Conservation (phyloP, 2,113 vertebrate species). For the Rhinopithecus roxellana region DNA sequence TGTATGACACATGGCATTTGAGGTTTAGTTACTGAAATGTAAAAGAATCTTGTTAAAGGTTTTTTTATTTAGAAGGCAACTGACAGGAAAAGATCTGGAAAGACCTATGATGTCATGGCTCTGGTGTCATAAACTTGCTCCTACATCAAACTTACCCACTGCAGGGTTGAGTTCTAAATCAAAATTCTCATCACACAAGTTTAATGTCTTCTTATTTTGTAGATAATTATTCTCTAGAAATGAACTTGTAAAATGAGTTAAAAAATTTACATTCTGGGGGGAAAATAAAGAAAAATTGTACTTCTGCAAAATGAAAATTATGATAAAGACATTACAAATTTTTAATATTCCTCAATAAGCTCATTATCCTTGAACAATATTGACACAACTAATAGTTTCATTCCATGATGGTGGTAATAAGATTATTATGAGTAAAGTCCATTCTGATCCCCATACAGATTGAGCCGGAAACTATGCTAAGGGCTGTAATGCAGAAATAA, state of each 20-base stretch:
- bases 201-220: background rate
- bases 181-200: background rate
- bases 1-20: background rate
- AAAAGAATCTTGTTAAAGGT: background rate
- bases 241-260: background rate
- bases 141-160: background rate
- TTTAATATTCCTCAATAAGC: background rate
- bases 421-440: background rate
- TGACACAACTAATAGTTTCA: background rate
- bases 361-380: background rate
- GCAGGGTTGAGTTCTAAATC: background rate
- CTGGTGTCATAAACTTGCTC: background rate
- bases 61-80: constrained; percentile 33
- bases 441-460: background rate
- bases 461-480: background rate
- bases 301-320: background rate
- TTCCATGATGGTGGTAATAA: background rate
- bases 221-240: constrained; percentile 41
- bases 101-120: background rate
- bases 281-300: background rate
- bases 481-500: background rate
- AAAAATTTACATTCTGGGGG: background rate
- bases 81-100: background rate
- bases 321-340: background rate
- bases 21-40: background rate